These are phyloP conservation scores for Anoplolepis gracilipes DNA, from an alignment of 1,140 invertebrate species.

Conservation along the genomic window DNA sequence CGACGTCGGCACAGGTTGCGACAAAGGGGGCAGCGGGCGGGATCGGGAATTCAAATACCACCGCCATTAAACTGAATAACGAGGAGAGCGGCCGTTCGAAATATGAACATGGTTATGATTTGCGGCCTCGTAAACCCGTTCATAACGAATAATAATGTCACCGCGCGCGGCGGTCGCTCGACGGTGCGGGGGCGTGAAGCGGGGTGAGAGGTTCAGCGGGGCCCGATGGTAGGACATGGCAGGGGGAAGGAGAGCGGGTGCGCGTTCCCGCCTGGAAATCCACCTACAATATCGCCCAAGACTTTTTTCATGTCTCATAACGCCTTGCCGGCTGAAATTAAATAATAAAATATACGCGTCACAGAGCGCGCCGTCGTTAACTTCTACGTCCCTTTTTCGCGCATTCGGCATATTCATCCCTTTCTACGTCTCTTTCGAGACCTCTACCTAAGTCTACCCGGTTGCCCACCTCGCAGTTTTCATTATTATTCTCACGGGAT, in stretches of 20 bases:
- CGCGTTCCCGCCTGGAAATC: slow-evolving; percentile 80
- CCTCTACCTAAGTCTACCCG: neutral
- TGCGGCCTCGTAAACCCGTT: slow-evolving; percentile 86
- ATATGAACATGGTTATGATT: slow-evolving; percentile 86
- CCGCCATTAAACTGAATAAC: slow-evolving; percentile 86
- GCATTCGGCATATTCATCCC: slow-evolving; percentile 66
- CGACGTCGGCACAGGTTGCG: neutral
- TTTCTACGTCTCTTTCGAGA: slow-evolving; percentile 30
- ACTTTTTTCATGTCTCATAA: slow-evolving; percentile 85
- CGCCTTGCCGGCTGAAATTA: slow-evolving; percentile 82
- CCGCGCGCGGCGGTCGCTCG: slow-evolving; percentile 67
- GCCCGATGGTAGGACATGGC: neutral
- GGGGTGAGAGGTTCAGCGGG: slow-evolving; percentile 22
- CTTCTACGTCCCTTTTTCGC: slow-evolving; percentile 54
- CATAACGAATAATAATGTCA: slow-evolving; percentile 87
- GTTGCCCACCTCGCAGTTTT: slow-evolving; percentile 28
- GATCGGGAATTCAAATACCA: slow-evolving; percentile 86
- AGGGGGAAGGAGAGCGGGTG: neutral
- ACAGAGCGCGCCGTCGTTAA: slow-evolving; percentile 66
- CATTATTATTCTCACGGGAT: slow-evolving; percentile 37
- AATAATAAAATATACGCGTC: slow-evolving; percentile 85
- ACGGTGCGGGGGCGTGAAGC: slow-evolving; percentile 40
- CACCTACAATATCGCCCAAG: slow-evolving; percentile 84
- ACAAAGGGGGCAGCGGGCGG: slow-evolving; percentile 40
- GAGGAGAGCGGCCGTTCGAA: slow-evolving; percentile 84